Percentiles rank a stretch among this genome's conserved stretches.
These are phyloP conservation scores for Spilarctia lutea DNA, from an alignment of 2,888 invertebrate species.

Conservation along the genomic window DNA sequence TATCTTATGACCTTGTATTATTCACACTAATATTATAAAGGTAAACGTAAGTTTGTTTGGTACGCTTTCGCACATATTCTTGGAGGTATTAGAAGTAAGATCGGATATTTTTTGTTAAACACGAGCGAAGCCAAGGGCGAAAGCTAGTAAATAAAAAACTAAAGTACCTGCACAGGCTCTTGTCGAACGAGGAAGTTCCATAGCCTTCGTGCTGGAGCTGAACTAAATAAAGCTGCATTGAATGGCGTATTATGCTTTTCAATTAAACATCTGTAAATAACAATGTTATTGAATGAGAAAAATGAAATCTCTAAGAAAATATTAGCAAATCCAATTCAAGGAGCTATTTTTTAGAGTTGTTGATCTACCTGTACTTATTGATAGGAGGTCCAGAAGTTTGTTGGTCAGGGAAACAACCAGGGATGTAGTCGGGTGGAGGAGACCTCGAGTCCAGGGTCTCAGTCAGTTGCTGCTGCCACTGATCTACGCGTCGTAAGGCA, in stretches of 20 bases:
- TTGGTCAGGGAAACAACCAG: conserved; percentile 95
- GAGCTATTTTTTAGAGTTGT: background rate
- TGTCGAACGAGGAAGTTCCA: conserved; percentile 98
- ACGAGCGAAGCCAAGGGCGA: too few relatives aligned
- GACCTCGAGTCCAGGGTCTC: conserved; percentile 92
- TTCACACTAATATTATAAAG: too few relatives aligned
- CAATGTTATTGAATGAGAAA: background rate
- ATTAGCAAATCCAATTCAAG: background rate
- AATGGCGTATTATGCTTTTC: conserved; percentile 99
- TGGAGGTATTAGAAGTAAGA: too few relatives aligned
- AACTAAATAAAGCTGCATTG: conserved; percentile 89
- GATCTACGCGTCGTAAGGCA: conserved; percentile 93
- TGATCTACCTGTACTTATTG: conserved; percentile 92
- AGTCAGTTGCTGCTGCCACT: conserved; percentile 95
- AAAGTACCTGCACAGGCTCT: conserved; percentile 92
- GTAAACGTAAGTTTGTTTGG: too few relatives aligned
- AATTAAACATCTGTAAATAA: conserved; percentile 91
- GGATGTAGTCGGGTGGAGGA: conserved; percentile 95
- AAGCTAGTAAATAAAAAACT: background rate
- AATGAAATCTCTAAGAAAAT: background rate
- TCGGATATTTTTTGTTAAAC: too few relatives aligned
- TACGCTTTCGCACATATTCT: too few relatives aligned
- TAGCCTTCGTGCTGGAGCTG: conserved; percentile 92
- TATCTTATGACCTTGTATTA: too few relatives aligned
- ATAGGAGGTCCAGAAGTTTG: conserved; percentile 92